A percentile compares a stretch with the other conserved stretches of the same genome.
phyloP scores from a whole-genome alignment of 1,140 invertebrate genomes.

The Aphaenogaster rudis region DNA sequence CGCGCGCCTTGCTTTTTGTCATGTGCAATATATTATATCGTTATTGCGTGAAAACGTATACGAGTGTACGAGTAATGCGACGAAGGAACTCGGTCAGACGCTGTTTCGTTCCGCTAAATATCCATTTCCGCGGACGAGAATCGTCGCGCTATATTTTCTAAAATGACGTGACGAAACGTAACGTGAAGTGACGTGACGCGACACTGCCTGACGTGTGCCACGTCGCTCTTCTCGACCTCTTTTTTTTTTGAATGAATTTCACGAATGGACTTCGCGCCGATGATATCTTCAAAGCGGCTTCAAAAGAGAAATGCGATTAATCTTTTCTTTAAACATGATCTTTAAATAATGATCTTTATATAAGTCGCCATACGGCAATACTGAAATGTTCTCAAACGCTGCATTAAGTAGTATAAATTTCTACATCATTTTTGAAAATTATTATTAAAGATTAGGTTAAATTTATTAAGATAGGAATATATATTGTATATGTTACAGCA shows the following conservation, averaged over 20 bases:
- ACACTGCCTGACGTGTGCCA: conserved; percentile 32
- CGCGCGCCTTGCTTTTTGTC: conserved; percentile 4
- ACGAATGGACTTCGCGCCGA: background rate
- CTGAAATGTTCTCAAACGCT: background rate
- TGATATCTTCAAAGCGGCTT: background rate
- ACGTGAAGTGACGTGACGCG: conserved; percentile 48
- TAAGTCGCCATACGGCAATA: background rate
- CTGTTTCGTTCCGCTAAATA: conserved; percentile 61
- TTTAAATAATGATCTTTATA: background rate
- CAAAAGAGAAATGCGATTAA: background rate
- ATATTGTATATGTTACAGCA: background rate
- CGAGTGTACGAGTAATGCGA: background rate
- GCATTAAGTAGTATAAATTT: background rate
- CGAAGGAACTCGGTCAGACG: conserved; percentile 32
- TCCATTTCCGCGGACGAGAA: conserved; percentile 48
- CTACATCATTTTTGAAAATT: background rate
- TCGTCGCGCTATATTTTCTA: conserved; percentile 56
- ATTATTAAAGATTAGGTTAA: background rate
- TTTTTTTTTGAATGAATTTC: conserved; percentile 29
- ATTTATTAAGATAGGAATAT: background rate
- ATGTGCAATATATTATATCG: background rate
- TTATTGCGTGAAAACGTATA: background rate
- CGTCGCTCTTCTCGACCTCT: conserved; percentile 20
- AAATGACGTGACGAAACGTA: conserved; percentile 56
- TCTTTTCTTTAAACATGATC: background rate